Evolutionary conservation across 2,888 invertebrate species (phyloP).

Genomic region (Nemotelus nigrinus): DNA sequence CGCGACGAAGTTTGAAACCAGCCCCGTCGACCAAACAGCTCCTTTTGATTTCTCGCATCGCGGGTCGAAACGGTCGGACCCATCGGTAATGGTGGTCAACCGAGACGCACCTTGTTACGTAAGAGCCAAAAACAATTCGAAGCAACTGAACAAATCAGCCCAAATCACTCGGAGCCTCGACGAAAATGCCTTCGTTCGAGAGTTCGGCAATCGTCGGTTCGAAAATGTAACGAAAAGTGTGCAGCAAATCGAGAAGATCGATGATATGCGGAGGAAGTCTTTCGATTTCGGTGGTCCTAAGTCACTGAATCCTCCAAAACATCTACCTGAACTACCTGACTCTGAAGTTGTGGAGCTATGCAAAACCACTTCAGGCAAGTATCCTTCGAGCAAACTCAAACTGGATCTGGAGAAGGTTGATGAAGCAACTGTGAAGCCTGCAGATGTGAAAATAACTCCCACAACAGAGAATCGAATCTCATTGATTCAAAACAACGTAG

Average conservation of each 20-base stretch:
- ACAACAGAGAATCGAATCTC: constrained; percentile 73
- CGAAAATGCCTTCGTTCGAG: constrained; percentile 77
- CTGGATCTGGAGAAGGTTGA: constrained; percentile 50
- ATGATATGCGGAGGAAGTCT: constrained; percentile 68
- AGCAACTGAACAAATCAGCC: constrained; percentile 69
- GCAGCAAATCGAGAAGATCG: constrained; percentile 59
- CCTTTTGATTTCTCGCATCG: constrained; percentile 67
- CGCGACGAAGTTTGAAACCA: constrained; percentile 71
- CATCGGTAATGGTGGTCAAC: constrained; percentile 35
- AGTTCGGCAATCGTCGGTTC: constrained; percentile 68
- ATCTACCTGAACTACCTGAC: constrained; percentile 59
- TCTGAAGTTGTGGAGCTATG: constrained; percentile 48
- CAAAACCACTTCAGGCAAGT: constrained; percentile 38
- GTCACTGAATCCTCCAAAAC: constrained; percentile 69
- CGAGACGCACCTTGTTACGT: constrained; percentile 67
- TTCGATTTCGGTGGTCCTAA: constrained; percentile 72
- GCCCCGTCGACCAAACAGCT: constrained; percentile 70
- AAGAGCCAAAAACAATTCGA: constrained; percentile 68
- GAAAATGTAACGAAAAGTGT: constrained; percentile 59
- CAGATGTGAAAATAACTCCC: constrained; percentile 66
- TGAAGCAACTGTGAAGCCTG: constrained; percentile 49
- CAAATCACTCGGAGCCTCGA: constrained; percentile 76
- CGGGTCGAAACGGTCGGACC: constrained; percentile 20
- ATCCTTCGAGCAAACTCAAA: constrained; percentile 53
- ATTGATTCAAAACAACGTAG: constrained; percentile 67